These are phyloP conservation scores for Rhabdomys pumilio DNA, from an alignment of 2,797 vertebrate genomes.

Conservation along the genomic window DNA sequence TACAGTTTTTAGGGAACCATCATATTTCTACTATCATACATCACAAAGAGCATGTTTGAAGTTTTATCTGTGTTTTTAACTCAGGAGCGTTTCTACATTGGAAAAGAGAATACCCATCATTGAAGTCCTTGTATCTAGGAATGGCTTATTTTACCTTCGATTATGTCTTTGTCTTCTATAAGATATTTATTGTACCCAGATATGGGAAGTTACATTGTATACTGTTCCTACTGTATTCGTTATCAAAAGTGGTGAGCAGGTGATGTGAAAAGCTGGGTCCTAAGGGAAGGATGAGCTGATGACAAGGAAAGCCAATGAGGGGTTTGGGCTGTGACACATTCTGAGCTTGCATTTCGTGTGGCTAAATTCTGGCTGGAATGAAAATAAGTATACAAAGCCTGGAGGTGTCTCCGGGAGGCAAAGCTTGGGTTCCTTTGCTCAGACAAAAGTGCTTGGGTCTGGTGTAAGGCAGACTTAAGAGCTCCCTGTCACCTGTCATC, in stretches of 20 bases:
- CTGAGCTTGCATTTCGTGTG: neutral
- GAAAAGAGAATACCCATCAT: neutral
- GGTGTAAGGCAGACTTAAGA: neutral
- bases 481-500: neutral
- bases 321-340: neutral
- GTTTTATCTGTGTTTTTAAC: conserved; percentile 44
- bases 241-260: neutral
- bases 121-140: neutral
- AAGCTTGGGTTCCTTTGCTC: neutral
- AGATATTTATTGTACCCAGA: neutral
- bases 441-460: neutral
- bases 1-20: neutral
- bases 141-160: neutral
- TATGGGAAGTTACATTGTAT: neutral
- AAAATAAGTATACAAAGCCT: neutral
- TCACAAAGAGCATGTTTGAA: neutral
- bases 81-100: neutral
- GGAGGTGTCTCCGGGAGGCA: neutral
- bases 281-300: neutral
- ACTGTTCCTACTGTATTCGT: neutral
- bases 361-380: conserved; percentile 13
- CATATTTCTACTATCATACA: neutral
- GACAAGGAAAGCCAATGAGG: neutral
- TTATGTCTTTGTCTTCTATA: neutral
- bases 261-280: neutral